Conservation (phyloP, 2,888 invertebrate species). For the Drosophila aldrichi region DNA sequence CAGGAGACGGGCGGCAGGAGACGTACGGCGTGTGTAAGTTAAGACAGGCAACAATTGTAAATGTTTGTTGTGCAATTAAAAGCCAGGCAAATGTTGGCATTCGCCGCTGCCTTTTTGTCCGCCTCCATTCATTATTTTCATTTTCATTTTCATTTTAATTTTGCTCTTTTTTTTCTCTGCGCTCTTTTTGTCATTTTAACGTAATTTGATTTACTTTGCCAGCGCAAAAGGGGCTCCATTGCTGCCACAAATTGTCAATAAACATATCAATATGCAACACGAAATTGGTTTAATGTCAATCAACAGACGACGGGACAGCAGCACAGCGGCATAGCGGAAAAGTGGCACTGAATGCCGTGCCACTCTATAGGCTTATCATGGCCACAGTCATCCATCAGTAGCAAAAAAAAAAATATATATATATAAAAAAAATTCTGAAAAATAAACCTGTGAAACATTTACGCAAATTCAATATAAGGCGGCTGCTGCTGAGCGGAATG, state of each 20-base stretch:
- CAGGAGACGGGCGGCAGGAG: slow-evolving; percentile 33
- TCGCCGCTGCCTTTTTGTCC: slow-evolving; percentile 37
- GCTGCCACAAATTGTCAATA: slow-evolving; percentile 69
- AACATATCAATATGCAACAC: slow-evolving; percentile 72
- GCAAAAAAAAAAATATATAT: slow-evolving; percentile 5
- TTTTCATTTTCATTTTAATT: background rate
- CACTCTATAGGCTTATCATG: slow-evolving; percentile 48
- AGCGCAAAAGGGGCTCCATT: slow-evolving; percentile 13
- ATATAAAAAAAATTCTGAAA: background rate
- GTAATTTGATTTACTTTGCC: slow-evolving; percentile 73
- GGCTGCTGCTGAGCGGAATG: background rate
- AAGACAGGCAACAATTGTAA: slow-evolving; percentile 78
- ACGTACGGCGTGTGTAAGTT: slow-evolving; percentile 56
- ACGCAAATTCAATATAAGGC: slow-evolving; percentile 47
- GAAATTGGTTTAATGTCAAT: slow-evolving; percentile 75
- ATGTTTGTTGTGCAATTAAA: slow-evolving; percentile 80
- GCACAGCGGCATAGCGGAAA: slow-evolving; percentile 22
- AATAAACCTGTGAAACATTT: slow-evolving; percentile 48
- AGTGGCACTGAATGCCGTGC: slow-evolving; percentile 1
- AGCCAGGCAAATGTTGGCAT: slow-evolving; percentile 63
- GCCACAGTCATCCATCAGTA: slow-evolving; percentile 56
- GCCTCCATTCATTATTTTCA: slow-evolving; percentile 3
- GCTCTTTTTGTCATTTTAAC: slow-evolving; percentile 44
- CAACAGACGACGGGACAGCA: slow-evolving; percentile 45
- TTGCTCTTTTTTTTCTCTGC: slow-evolving; percentile 1